phyloP scores from a whole-genome alignment of 2,113 vertebrate species.

The Toxotes jaculatrix region DNA sequence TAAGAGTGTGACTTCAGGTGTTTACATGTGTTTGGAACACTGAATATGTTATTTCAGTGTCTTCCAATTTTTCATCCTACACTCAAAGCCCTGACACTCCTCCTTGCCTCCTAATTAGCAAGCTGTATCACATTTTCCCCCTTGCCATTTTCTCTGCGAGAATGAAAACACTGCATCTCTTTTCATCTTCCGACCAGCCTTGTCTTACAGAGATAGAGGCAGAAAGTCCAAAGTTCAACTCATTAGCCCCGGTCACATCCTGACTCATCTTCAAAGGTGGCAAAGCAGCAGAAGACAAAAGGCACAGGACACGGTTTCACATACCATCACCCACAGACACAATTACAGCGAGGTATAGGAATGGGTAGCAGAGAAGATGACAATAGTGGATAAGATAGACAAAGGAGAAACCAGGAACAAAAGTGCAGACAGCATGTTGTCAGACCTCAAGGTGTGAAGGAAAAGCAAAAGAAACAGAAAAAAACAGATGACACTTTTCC shows the following conservation, averaged over 20 bases:
- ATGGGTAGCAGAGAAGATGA: conserved; percentile 10
- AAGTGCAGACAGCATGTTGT: background rate
- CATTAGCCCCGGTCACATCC: conserved; percentile 91
- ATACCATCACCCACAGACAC: conserved; percentile 52
- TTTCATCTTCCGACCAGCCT: conserved; percentile 89
- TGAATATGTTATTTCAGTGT: conserved; percentile 50
- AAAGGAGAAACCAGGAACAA: conserved; percentile 16
- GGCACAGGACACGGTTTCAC: conserved; percentile 42
- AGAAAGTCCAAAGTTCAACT: conserved; percentile 89
- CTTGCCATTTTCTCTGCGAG: conserved; percentile 41
- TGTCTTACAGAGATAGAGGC: conserved; percentile 75
- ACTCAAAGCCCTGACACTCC: conserved; percentile 80
- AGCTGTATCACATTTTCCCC: conserved; percentile 59
- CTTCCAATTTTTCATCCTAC: conserved; percentile 42
- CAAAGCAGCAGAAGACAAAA: conserved; percentile 51
- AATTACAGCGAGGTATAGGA: conserved; percentile 40
- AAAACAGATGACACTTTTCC: background rate
- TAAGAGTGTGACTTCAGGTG: conserved; percentile 23
- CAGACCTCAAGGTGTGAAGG: background rate
- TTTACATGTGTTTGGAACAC: conserved; percentile 42
- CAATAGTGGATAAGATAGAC: background rate
- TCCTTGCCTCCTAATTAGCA: conserved; percentile 90
- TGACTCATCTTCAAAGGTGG: conserved; percentile 82
- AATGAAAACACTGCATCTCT: conserved; percentile 68
- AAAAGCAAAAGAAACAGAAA: conserved; percentile 7